Evolutionary conservation across 2,888 invertebrate genomes (phyloP).

Genomic region (Hypomecis atomaria): DNA sequence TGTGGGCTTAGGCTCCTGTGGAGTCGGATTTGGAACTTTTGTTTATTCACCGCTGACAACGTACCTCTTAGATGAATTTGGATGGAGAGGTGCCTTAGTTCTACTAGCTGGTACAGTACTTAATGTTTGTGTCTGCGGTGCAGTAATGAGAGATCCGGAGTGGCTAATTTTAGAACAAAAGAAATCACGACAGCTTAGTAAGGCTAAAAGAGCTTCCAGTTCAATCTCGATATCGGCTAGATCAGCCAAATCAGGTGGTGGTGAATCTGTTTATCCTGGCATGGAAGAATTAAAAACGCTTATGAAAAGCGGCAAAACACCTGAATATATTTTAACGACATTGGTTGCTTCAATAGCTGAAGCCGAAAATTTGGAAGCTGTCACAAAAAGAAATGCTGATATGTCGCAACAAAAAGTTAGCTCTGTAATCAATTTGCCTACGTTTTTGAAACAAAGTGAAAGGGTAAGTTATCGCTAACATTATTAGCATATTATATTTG

Average conservation of each 20-base stretch:
- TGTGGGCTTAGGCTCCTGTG: conserved; percentile 94
- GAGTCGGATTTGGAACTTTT: conserved; percentile 95
- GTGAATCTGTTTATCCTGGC: conserved; percentile 85
- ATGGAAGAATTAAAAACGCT: conserved; percentile 87
- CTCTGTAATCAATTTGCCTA: conserved; percentile 92
- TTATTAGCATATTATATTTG: too few relatives aligned
- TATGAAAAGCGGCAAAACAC: conserved; percentile 88
- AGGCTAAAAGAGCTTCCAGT: conserved; percentile 82
- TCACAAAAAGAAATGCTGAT: conserved; percentile 78
- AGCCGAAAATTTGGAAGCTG: conserved; percentile 76
- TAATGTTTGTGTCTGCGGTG: conserved; percentile 94
- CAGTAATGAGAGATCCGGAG: conserved; percentile 94
- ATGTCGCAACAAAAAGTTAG: conserved; percentile 77
- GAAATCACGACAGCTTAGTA: conserved; percentile 80
- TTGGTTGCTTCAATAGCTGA: conserved; percentile 85
- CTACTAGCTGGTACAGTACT: conserved; percentile 93
- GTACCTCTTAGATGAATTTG: conserved; percentile 89
- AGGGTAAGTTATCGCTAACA: conserved; percentile 81
- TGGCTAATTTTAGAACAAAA: conserved; percentile 89
- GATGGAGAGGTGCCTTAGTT: conserved; percentile 92
- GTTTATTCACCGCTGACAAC: conserved; percentile 93
- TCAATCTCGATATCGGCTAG: conserved; percentile 81
- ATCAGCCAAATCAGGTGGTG: conserved; percentile 79
- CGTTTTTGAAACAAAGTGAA: conserved; percentile 90
- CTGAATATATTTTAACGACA: conserved; percentile 87